Evolutionary conservation across 2,113 vertebrate genomes (phyloP).

Genomic region (Coregonus clupeaformis): DNA sequence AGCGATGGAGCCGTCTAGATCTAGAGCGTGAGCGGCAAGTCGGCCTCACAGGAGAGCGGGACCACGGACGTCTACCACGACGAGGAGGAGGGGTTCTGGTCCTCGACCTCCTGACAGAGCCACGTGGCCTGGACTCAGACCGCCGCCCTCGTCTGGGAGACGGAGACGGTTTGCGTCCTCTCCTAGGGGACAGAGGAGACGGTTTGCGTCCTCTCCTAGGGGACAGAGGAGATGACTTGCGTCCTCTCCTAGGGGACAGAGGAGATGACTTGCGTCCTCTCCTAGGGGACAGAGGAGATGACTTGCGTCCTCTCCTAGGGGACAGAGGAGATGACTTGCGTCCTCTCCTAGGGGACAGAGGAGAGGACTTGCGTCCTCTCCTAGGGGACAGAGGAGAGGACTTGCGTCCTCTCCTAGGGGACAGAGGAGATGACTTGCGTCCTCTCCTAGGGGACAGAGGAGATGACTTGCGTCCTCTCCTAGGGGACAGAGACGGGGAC

Average conservation of each 20-base stretch:
- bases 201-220: no score
- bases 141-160: constrained; percentile 17
- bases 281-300: no score
- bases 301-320: no score
- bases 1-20: constrained; percentile 65
- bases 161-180: constrained; percentile 5
- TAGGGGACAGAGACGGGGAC: constrained; percentile 47
- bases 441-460: constrained; percentile 16
- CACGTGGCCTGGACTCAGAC: constrained; percentile 66
- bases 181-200: not conserved
- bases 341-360: no score
- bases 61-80: constrained; percentile 64
- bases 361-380: no score
- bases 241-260: no score
- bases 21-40: constrained; percentile 62
- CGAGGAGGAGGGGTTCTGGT: constrained; percentile 67
- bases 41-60: constrained; percentile 60
- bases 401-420: no score
- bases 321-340: no score
- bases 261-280: no score
- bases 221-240: no score
- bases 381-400: no score
- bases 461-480: constrained; percentile 30
- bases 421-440: no score
- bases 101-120: constrained; percentile 57